phyloP scores from a whole-genome alignment of 2,888 invertebrate species.

The Yponomeuta plumbellus region DNA sequence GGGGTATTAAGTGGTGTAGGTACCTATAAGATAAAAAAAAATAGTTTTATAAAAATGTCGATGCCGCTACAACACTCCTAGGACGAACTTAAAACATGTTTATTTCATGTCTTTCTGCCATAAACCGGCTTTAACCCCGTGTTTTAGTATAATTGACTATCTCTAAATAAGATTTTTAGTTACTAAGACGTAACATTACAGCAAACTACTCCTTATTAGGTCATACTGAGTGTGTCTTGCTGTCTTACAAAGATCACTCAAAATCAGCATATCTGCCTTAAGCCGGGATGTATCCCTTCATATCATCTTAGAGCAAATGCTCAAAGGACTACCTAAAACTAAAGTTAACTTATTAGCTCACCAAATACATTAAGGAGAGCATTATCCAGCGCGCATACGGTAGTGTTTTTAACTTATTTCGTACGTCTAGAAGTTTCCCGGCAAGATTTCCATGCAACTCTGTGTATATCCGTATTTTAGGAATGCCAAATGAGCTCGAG shows the following conservation, averaged over 20 bases:
- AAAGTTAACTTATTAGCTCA: neutral
- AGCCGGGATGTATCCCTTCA: neutral
- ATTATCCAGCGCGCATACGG: neutral
- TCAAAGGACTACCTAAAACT: neutral
- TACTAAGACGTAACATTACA: too few relatives aligned
- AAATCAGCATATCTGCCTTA: neutral
- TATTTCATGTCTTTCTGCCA: too few relatives aligned
- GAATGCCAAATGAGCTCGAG: constrained; percentile 50
- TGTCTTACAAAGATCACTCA: neutral
- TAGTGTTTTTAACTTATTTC: neutral
- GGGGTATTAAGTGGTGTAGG: too few relatives aligned
- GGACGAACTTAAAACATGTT: too few relatives aligned
- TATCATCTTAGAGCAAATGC: neutral
- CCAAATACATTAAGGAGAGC: neutral
- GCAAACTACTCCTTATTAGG: too few relatives aligned
- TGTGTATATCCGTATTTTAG: constrained; percentile 50
- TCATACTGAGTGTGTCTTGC: too few relatives aligned
- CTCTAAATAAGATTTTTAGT: too few relatives aligned
- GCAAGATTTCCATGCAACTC: constrained; percentile 15
- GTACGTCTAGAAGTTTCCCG: constrained; percentile 7
- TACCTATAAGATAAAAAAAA: too few relatives aligned
- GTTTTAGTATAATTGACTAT: too few relatives aligned
- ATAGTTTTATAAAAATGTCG: too few relatives aligned
- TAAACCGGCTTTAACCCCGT: too few relatives aligned
- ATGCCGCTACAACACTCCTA: too few relatives aligned